Evolutionary conservation across 2,113 vertebrate genomes (phyloP).

Genomic region (Antigone vipio): DNA sequence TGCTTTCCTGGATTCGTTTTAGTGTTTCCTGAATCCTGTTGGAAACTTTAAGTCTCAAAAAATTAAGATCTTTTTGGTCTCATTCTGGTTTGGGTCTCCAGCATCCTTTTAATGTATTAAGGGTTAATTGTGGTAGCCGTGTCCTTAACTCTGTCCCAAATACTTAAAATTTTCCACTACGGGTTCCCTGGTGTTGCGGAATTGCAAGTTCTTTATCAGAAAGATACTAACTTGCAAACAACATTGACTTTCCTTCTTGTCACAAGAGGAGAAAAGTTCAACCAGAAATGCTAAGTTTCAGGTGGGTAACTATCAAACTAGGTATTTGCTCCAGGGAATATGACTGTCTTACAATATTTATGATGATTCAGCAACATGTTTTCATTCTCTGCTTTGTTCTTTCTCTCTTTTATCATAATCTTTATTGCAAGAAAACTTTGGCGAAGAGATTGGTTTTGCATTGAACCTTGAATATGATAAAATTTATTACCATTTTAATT

Average conservation of each 20-base stretch:
- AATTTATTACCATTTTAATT: neutral
- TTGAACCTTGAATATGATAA: neutral
- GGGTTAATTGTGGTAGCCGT: neutral
- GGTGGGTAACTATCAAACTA: neutral
- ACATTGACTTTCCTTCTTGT: neutral
- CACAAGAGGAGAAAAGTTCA: neutral
- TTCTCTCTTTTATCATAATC: neutral
- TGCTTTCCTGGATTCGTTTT: neutral
- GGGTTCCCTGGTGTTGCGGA: neutral
- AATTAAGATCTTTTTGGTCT: neutral
- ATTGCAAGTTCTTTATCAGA: neutral
- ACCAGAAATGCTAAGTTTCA: neutral
- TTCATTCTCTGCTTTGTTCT: neutral
- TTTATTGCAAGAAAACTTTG: conserved; percentile 1
- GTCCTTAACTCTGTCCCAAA: neutral
- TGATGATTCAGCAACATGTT: neutral
- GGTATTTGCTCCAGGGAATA: neutral
- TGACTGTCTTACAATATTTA: neutral
- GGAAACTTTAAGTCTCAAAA: neutral
- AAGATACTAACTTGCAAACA: neutral
- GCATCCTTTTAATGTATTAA: neutral
- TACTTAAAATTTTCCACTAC: neutral
- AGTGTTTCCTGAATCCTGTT: neutral
- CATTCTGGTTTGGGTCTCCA: neutral
- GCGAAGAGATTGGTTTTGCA: neutral